These are phyloP conservation scores for Apeltes quadracus DNA, from an alignment of 2,113 vertebrate genomes.

Conservation along the genomic window DNA sequence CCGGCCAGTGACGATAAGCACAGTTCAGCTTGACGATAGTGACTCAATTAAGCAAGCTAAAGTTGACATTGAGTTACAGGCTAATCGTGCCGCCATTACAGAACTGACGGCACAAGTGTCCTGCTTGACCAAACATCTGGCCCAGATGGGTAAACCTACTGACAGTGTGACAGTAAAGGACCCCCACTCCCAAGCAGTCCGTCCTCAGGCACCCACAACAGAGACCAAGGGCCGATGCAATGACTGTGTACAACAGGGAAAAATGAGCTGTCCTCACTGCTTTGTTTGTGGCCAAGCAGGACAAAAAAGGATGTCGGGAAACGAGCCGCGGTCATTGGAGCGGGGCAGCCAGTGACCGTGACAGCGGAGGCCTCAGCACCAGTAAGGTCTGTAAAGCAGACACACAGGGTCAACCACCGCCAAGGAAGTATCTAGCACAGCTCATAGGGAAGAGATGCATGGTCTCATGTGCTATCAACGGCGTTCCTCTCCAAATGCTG, in stretches of 20 bases:
- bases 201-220: too few species aligned
- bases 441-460: conserved; percentile 25
- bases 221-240: too few species aligned
- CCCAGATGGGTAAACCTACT: neutral
- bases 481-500: conserved; percentile 11
- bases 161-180: fast-evolving
- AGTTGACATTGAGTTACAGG: too few species aligned
- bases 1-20: too few species aligned
- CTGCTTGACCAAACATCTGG: conserved; percentile 15
- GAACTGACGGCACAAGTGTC: conserved; percentile 7
- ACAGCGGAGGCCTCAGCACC: neutral
- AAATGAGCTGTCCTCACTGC: too few species aligned
- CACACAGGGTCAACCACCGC: neutral
- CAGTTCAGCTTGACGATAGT: too few species aligned
- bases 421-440: neutral
- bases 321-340: too few species aligned
- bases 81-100: neutral
- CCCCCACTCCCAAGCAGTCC: too few species aligned
- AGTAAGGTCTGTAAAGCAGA: neutral
- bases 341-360: conserved; percentile 1
- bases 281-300: too few species aligned
- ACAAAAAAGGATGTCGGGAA: too few species aligned
- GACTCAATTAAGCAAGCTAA: too few species aligned
- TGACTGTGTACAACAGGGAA: too few species aligned
- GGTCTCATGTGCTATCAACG: neutral